Conservation (phyloP, 2,797 vertebrate species). For the Onychomys torridus region DNA sequence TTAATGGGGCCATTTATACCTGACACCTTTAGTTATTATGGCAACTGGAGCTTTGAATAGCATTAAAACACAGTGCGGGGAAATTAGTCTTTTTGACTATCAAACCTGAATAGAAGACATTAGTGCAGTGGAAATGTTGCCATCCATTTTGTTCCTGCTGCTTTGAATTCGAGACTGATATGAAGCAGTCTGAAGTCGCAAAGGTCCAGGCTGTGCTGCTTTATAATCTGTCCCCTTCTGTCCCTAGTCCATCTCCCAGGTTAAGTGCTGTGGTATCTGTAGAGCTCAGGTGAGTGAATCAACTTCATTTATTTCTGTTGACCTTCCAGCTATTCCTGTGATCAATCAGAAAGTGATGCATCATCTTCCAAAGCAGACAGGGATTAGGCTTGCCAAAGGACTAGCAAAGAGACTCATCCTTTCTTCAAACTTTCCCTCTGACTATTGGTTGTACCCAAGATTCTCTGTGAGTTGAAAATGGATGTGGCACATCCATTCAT, state of each 20-base stretch:
- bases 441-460: neutral
- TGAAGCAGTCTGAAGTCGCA: neutral
- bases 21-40: neutral
- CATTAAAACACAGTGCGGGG: neutral
- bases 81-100: neutral
- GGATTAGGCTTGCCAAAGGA: neutral
- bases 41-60: neutral
- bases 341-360: neutral
- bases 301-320: neutral
- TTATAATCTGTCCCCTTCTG: rapidly evolving
- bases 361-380: neutral
- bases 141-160: neutral
- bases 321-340: neutral
- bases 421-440: neutral
- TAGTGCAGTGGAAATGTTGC: neutral
- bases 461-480: neutral
- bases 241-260: neutral
- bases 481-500: neutral
- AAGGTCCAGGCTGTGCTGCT: neutral
- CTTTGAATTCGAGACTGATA: neutral
- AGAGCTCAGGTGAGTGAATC: neutral
- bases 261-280: neutral
- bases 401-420: neutral
- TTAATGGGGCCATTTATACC: neutral
- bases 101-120: neutral